Evolutionary conservation across 2,888 invertebrate species (phyloP).

Genomic region (Mimachlamys varia): DNA sequence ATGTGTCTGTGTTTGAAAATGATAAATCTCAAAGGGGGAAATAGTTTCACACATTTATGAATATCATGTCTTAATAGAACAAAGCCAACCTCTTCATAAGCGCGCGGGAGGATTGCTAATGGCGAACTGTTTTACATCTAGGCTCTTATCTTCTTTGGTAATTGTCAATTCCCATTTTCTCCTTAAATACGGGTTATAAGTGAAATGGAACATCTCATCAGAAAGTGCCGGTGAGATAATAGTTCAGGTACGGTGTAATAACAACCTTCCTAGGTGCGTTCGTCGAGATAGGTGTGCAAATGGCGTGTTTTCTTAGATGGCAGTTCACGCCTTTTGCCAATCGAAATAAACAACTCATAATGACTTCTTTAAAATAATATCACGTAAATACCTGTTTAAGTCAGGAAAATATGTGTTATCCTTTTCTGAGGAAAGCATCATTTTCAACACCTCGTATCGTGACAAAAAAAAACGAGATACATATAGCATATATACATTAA

Average conservation of each 20-base stretch:
- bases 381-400: too few species aligned
- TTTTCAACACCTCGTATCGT: too few species aligned
- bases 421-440: too few species aligned
- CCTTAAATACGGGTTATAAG: neutral
- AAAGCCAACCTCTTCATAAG: too few species aligned
- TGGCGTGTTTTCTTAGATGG: neutral
- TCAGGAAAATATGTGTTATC: too few species aligned
- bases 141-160: neutral
- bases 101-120: neutral
- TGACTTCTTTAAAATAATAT: neutral
- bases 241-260: too few species aligned
- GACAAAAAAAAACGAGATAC: too few species aligned
- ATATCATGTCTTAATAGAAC: too few species aligned
- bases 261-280: too few species aligned
- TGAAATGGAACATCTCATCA: neutral
- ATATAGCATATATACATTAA: too few species aligned
- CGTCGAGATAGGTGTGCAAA: neutral
- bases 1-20: neutral
- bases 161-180: neutral
- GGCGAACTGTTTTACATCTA: neutral
- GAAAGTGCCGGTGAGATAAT: neutral
- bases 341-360: neutral
- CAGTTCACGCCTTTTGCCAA: too few species aligned
- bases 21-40: neutral
- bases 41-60: too few species aligned